A percentile compares a stretch with the other conserved stretches of the same genome.
phyloP scores from a whole-genome alignment of 2,113 vertebrate species.

The Siniperca chuatsi region DNA sequence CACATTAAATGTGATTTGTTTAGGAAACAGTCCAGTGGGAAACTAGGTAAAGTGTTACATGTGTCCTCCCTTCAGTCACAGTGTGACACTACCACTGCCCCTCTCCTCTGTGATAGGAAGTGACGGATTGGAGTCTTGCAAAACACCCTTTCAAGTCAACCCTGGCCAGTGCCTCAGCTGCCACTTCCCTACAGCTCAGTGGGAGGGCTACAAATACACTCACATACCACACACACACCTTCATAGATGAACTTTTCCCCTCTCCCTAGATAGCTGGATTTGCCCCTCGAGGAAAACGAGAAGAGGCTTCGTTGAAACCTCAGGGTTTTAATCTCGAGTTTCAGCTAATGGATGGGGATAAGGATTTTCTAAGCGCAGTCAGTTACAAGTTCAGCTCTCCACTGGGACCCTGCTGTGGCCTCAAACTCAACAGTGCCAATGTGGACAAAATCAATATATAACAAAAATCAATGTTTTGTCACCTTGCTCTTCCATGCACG shows the following conservation, averaged over 20 bases:
- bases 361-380: not conserved
- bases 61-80: not conserved
- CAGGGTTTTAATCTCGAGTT: not conserved
- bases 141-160: slow-evolving; percentile 1
- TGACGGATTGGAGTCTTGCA: slow-evolving; percentile 12
- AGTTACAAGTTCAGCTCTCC: not conserved
- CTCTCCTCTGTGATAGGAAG: not conserved
- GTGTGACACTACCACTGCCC: not conserved
- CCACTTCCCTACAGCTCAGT: not conserved
- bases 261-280: not conserved
- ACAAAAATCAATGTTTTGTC: not conserved
- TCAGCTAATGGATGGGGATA: not conserved
- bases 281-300: not conserved
- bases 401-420: not conserved
- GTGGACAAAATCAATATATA: not conserved
- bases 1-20: not conserved
- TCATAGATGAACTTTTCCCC: not conserved
- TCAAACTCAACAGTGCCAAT: not conserved
- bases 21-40: slow-evolving; percentile 1
- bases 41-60: not conserved
- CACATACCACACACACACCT: not conserved
- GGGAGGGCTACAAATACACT: not conserved
- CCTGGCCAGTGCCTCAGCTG: not conserved
- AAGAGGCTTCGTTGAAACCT: not conserved
- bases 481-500: not conserved